Conservation (phyloP, 2,113 vertebrate genomes). For the Megaleporinus macrocephalus region DNA sequence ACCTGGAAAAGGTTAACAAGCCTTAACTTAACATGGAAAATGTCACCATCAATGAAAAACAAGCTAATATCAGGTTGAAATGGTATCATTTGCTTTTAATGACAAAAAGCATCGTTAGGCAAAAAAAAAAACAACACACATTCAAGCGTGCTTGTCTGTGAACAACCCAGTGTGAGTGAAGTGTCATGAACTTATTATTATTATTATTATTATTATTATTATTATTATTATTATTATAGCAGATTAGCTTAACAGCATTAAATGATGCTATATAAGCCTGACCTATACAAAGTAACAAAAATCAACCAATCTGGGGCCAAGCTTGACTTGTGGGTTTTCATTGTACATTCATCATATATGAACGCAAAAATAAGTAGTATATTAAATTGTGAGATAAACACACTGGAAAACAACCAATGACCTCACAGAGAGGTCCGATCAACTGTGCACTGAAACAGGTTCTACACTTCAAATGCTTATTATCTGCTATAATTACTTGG, state of each 20-base stretch:
- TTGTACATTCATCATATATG: too few relatives aligned
- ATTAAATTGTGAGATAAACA: background rate
- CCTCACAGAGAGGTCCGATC: background rate
- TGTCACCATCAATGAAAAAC: background rate
- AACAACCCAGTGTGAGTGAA: background rate
- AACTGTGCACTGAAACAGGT: background rate
- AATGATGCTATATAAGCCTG: background rate
- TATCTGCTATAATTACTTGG: background rate
- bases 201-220: too few relatives aligned
- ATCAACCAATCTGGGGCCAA: too few relatives aligned
- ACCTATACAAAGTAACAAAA: too few relatives aligned
- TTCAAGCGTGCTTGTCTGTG: background rate
- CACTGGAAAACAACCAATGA: background rate
- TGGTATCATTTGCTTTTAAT: background rate
- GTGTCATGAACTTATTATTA: too few relatives aligned
- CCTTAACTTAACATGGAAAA: too few relatives aligned
- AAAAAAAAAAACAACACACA: background rate
- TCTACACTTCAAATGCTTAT: background rate
- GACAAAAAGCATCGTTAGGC: background rate
- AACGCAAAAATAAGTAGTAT: too few relatives aligned
- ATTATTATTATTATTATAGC: too few relatives aligned
- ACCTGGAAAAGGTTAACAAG: too few relatives aligned
- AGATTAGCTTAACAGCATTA: background rate
- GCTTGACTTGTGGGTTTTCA: too few relatives aligned
- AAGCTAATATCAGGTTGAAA: background rate